These are phyloP conservation scores for Chymomyza procnemis DNA, from an alignment of 2,888 invertebrate genomes.

Conservation along the genomic window DNA sequence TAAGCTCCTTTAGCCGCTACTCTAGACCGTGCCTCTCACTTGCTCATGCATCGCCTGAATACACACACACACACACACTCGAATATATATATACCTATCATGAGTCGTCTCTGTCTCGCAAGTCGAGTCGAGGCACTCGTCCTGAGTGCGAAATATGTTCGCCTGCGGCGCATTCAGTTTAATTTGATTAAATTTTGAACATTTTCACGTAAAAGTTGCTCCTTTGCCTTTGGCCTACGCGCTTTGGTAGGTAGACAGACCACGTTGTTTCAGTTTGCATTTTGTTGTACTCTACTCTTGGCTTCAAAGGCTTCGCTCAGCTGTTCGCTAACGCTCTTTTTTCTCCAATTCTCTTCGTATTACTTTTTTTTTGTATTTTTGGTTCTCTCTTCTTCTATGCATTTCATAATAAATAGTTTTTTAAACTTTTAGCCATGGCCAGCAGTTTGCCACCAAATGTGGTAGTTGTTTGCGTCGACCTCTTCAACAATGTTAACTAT, in stretches of 20 bases:
- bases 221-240: constrained; percentile 41
- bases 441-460: constrained; percentile 66
- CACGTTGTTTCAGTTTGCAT: background rate
- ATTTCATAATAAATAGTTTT: constrained; percentile 72
- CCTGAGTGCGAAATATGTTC: constrained; percentile 67
- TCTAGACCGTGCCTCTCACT: background rate
- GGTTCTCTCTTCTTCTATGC: constrained; percentile 50
- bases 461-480: constrained; percentile 52
- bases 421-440: constrained; percentile 62
- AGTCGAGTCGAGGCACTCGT: constrained; percentile 32
- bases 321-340: constrained; percentile 38
- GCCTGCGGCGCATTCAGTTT: constrained; percentile 72
- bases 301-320: constrained; percentile 59
- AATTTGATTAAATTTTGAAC: constrained; percentile 76
- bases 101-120: background rate
- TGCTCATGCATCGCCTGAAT: background rate
- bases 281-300: constrained; percentile 34
- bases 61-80: background rate
- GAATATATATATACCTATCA: background rate
- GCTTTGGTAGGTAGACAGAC: background rate
- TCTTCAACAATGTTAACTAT: constrained; percentile 51
- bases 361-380: constrained; percentile 19
- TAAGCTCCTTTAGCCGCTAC: constrained; percentile 18
- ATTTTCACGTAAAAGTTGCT: constrained; percentile 75
- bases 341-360: constrained; percentile 30